These are phyloP conservation scores for Sternotherus odoratus DNA, from an alignment of 2,797 vertebrate species.

Conservation along the genomic window DNA sequence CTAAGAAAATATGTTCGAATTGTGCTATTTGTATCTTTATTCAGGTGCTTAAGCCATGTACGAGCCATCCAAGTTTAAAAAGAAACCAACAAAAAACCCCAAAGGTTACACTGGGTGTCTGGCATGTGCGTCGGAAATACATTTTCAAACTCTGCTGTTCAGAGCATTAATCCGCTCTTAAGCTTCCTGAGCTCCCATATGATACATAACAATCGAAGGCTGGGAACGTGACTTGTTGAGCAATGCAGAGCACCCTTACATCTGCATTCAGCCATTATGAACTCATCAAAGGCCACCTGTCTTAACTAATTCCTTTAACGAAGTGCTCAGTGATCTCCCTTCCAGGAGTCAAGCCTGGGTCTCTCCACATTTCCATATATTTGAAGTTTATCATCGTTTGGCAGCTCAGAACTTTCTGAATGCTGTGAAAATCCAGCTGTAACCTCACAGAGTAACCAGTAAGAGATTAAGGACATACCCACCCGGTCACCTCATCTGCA, in stretches of 20 bases:
- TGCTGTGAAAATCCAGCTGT: conserved; percentile 31
- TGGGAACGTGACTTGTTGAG: conserved; percentile 41
- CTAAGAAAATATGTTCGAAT: background rate
- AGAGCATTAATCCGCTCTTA: conserved; percentile 66
- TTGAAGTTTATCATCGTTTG: conserved; percentile 62
- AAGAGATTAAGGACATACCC: conserved; percentile 52
- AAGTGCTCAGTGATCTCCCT: conserved; percentile 3
- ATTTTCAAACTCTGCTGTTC: conserved; percentile 56
- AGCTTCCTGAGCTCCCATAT: background rate
- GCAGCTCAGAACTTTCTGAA: conserved; percentile 43
- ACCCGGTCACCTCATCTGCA: conserved; percentile 35
- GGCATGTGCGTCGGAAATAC: conserved; percentile 42
- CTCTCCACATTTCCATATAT: conserved; percentile 57
- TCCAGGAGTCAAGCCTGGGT: conserved; percentile 24
- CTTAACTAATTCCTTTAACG: conserved; percentile 45
- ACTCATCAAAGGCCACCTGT: conserved; percentile 36
- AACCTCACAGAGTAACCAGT: conserved; percentile 62
- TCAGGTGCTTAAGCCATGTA: background rate
- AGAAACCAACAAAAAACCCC: background rate
- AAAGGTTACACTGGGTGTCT: conserved; percentile 29
- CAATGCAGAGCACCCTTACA: conserved; percentile 3
- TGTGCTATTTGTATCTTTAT: background rate
- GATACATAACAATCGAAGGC: conserved; percentile 44
- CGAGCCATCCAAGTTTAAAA: background rate
- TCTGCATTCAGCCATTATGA: conserved; percentile 41